Conservation (phyloP, 92 coral and sea anemone species). For the Montipora capitata region DNA sequence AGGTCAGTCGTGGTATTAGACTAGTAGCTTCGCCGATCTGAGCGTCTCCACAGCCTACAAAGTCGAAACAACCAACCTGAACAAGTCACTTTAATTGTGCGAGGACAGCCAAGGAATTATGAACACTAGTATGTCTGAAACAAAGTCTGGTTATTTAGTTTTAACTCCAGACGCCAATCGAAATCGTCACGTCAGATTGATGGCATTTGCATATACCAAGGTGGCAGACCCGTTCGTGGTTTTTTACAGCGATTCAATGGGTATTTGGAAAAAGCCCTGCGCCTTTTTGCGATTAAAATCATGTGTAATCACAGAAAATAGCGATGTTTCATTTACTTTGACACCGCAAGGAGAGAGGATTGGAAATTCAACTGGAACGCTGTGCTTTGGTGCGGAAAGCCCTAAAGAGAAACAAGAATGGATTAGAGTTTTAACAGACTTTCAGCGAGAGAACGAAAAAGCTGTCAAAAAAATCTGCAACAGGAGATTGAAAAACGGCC, state of each 20-base stretch:
- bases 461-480: slow-evolving; percentile 9
- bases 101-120: slow-evolving; percentile 49
- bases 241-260: slow-evolving; percentile 79
- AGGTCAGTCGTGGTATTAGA: slow-evolving; percentile 16
- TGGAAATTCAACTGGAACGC: slow-evolving; percentile 75
- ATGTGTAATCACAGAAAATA: slow-evolving; percentile 74
- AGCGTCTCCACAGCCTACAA: background rate
- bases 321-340: slow-evolving; percentile 72
- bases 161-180: slow-evolving; percentile 51
- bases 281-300: slow-evolving; percentile 85
- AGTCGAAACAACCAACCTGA: background rate
- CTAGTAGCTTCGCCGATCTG: slow-evolving; percentile 8
- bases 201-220: slow-evolving; percentile 83
- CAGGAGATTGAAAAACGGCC: slow-evolving; percentile 33
- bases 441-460: slow-evolving; percentile 32
- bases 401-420: slow-evolving; percentile 81
- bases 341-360: slow-evolving; percentile 89
- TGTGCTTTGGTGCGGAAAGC: slow-evolving; percentile 77
- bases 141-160: slow-evolving; percentile 83
- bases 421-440: slow-evolving; percentile 72
- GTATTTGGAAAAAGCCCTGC: slow-evolving; percentile 86
- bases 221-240: slow-evolving; percentile 90
- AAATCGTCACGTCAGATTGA: slow-evolving; percentile 64
- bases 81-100: background rate
- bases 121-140: slow-evolving; percentile 76